A percentile compares a stretch with the other conserved stretches of the same genome.
These are phyloP conservation scores for Aplodontia rufa DNA, from an alignment of 2,113 vertebrate genomes.

Conservation along the genomic window DNA sequence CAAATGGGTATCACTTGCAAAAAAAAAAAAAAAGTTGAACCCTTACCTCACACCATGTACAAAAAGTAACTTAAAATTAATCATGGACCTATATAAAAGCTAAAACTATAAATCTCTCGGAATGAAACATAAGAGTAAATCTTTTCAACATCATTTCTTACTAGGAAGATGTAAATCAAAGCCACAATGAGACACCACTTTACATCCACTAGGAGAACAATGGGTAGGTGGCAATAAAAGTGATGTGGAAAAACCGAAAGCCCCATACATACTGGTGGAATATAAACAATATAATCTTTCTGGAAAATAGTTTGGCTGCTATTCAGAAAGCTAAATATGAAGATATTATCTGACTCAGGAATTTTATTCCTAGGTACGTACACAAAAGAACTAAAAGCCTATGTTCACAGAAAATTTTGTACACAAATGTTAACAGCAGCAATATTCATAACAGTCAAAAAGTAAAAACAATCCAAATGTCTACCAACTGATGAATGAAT, in stretches of 20 bases:
- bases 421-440: not conserved
- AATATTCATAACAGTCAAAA: not conserved
- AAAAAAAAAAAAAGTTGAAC: not conserved
- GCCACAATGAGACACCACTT: not conserved
- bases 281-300: not conserved
- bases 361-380: not conserved
- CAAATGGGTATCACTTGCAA: not conserved
- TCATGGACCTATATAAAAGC: not conserved
- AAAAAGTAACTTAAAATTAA: constrained; percentile 37
- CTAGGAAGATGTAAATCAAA: constrained; percentile 3
- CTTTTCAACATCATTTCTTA: constrained; percentile 24
- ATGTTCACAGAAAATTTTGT: not conserved
- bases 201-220: not conserved
- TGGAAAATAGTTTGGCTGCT: not conserved
- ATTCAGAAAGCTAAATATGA: not conserved
- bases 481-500: not conserved
- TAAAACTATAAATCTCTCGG: constrained; percentile 8
- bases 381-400: not conserved
- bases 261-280: not conserved
- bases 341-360: not conserved
- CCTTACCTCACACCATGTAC: not conserved
- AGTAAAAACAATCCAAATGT: not conserved
- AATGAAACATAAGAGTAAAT: not conserved
- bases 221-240: not conserved
- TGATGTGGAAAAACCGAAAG: not conserved